Evolutionary conservation across 2,113 vertebrate species (phyloP).

Genomic region (Gymnarchus niloticus): DNA sequence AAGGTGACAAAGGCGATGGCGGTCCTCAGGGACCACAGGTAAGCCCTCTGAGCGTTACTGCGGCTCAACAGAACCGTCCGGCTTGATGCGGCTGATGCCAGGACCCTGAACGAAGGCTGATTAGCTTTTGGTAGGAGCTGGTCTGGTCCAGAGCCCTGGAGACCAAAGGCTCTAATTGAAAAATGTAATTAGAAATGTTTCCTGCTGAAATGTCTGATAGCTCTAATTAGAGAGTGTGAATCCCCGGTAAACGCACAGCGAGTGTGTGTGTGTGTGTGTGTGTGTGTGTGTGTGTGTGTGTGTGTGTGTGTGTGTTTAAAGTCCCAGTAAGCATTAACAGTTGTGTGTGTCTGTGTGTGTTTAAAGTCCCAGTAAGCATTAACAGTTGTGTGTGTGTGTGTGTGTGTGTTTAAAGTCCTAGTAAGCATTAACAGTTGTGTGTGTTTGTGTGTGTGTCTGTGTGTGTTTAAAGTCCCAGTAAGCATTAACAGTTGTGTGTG

Average conservation of each 20-base stretch:
- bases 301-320: neutral
- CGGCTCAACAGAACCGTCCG: neutral
- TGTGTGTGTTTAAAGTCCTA: no score
- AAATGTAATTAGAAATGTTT: constrained; percentile 18
- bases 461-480: neutral
- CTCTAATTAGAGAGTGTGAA: constrained; percentile 12
- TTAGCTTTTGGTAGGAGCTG: neutral
- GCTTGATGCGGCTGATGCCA: neutral
- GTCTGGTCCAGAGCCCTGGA: neutral
- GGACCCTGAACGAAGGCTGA: neutral
- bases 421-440: neutral
- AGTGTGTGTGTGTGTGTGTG: neutral
- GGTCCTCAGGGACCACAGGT: constrained; percentile 82
- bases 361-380: neutral
- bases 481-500: neutral
- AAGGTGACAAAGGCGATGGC: constrained; percentile 82
- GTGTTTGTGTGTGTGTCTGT: neutral
- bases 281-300: neutral
- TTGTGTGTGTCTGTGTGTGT: neutral
- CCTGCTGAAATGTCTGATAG: neutral
- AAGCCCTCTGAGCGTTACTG: neutral
- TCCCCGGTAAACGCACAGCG: neutral
- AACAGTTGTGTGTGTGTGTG: neutral
- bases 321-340: no score
- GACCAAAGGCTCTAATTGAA: neutral